Percentiles rank a stretch among this genome's conserved stretches.
Evolutionary conservation across 2,797 vertebrate genomes (phyloP).

Genomic region (Phoebastria nigripes): DNA sequence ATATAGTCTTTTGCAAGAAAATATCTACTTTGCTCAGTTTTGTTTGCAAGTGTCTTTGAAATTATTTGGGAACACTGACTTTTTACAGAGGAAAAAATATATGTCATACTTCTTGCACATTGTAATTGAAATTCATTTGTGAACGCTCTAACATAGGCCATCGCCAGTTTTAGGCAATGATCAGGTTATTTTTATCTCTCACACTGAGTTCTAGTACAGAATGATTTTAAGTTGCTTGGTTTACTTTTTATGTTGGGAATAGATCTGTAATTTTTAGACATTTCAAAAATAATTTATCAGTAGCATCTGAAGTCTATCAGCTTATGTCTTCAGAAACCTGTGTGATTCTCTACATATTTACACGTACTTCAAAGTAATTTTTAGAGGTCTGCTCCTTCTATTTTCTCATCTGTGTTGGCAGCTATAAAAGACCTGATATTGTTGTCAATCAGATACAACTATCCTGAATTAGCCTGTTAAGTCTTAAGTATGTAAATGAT

Average conservation of each 20-base stretch:
- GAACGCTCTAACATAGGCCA: neutral
- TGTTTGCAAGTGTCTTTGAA: neutral
- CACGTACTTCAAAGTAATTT: neutral
- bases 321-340: neutral
- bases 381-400: neutral
- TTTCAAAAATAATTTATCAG: neutral
- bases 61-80: neutral
- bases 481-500: neutral
- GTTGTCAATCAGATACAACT: neutral
- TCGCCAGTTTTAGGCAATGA: neutral
- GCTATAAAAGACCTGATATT: neutral
- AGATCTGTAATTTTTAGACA: neutral
- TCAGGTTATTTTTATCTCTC: neutral
- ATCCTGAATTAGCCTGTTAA: neutral
- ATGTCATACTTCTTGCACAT: neutral
- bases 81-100: neutral
- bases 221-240: neutral
- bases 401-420: neutral
- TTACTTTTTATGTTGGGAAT: neutral
- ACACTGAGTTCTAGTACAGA: neutral
- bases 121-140: neutral
- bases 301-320: neutral
- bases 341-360: neutral
- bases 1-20: neutral
- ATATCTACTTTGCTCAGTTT: neutral